Conservation (phyloP, 1,140 invertebrate genomes). For the Eurosta solidaginis region DNA sequence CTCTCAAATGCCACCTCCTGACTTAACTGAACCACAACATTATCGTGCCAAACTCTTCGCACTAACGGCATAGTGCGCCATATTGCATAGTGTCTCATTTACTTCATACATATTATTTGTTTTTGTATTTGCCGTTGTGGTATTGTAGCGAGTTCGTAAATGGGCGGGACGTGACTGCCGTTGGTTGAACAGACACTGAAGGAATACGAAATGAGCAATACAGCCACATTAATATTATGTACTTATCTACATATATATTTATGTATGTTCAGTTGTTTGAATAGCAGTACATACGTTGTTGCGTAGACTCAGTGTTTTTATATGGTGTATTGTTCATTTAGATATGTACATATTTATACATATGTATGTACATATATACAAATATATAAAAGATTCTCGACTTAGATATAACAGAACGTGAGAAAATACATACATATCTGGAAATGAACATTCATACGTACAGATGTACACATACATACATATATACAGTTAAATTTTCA, state of each 20-base stretch:
- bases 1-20: background rate
- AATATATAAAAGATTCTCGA: no score
- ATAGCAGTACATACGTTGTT: no score
- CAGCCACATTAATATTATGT: background rate
- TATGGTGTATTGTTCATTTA: no score
- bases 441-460: no score
- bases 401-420: no score
- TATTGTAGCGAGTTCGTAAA: constrained; percentile 50
- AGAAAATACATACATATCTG: no score
- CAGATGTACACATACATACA: no score
- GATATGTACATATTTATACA: no score
- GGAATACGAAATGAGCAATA: constrained; percentile 56
- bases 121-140: background rate
- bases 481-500: no score
- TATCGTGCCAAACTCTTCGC: background rate
- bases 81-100: background rate
- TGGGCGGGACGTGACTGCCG: constrained; percentile 61
- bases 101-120: background rate
- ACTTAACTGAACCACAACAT: background rate
- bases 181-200: constrained; percentile 52
- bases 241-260: background rate
- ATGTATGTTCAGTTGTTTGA: no score
- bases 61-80: background rate
- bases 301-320: no score
- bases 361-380: background rate